Evolutionary conservation across 2,113 vertebrate species (phyloP).

Genomic region (Mus musculus): GRCm39 chr8:122046501-122047000

Average conservation of each 20-base stretch:
- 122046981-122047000: not conserved
- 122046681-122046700: not conserved
- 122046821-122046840: not conserved
- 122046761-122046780: not conserved
- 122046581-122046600: not conserved
- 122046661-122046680: not conserved
- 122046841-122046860: not conserved
- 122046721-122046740: fast-evolving
- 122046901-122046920: not conserved
- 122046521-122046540: not conserved
- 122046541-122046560: not conserved
- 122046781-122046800: not conserved
- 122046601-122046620: fast-evolving
- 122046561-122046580: not conserved
- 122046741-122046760: not conserved
- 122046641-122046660: not conserved
- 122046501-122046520: constrained; percentile 8
- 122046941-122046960: not conserved
- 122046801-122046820: not conserved
- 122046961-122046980: fast-evolving
- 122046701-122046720: not conserved
- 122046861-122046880: not conserved
- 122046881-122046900: not conserved
- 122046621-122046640: fast-evolving
- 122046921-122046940: fast-evolving